Evolutionary conservation across 2,113 vertebrate species (phyloP), one percentile per base, ranked within the genome.

Genomic region (Crotophaga sulcirostris): DNA sequence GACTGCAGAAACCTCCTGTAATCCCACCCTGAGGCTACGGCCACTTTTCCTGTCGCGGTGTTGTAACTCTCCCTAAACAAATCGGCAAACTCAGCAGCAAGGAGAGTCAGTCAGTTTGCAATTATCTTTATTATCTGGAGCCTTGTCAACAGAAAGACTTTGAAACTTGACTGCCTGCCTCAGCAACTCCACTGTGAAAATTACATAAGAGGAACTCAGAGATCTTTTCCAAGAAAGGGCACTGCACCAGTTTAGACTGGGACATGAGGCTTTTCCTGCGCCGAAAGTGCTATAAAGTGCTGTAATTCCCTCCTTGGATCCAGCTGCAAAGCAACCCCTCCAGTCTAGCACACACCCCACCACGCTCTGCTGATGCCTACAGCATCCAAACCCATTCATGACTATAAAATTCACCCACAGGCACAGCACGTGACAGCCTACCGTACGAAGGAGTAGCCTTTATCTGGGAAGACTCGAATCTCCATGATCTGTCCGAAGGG

Each of bases 401-500:
- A 5, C 24, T 3, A 2, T 3, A 6, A 6, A 55, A 15, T 3
- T 1, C 17, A 8, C 10, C 31, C 3, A 24, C 3, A 2, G 1
- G 16, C 4, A 6, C 24, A 16, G 10, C 3, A 9, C 13, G 2
- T 23, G 3, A 5, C 26, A 83, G 24, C 98, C 9, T 98, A 99
- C 99, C 99, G 98, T 96, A 99, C 98, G 75, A 99, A 99, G 62
- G 99, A 99, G 97, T 99, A 99, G 58, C 99, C 99, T 98, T 99
- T 99, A 97, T 99, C 99, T 5, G 99, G 99, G 96, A 99, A 99
- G 95, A 99, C 99, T 89, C 99, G 96, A 92, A 99, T 99, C 96
- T 99, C 99, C 99, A 99, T 98, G 96, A 99, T 99, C 98, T 99
- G 99, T 81, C 99, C 99, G 74, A 99, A 99, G 18, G 98, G 98